Percentiles rank a stretch among this genome's conserved stretches.
phyloP scores from a whole-genome alignment of 1,140 invertebrate species.

The Lordiphosa collinella region DNA sequence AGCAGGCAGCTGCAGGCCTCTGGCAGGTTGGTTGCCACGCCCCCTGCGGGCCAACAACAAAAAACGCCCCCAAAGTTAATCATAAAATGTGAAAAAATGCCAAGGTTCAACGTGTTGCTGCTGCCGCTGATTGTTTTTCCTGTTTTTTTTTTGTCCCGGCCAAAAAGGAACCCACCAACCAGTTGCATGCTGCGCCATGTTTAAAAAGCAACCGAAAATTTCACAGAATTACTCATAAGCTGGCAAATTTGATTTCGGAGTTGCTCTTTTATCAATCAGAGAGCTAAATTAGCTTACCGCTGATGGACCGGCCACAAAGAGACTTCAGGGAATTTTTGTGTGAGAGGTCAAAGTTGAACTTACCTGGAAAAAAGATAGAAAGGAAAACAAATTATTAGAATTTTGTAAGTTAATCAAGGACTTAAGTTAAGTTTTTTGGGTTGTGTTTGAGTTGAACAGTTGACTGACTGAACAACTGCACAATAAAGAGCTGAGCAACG shows the following conservation, averaged over 20 bases:
- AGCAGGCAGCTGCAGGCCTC: constrained; percentile 2
- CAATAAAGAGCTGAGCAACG: no score
- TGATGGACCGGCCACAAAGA: neutral
- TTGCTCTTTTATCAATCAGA: neutral
- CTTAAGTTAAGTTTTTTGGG: no score
- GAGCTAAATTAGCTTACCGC: constrained; percentile 18
- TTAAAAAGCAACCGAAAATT: neutral
- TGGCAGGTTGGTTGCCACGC: neutral
- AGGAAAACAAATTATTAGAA: constrained; percentile 5
- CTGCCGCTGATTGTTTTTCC: constrained; percentile 48
- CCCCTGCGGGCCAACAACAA: neutral
- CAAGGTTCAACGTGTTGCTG: constrained; percentile 62
- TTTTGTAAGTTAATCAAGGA: neutral
- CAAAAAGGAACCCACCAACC: constrained; percentile 17
- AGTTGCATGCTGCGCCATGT: constrained; percentile 41
- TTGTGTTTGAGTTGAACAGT: no score
- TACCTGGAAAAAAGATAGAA: constrained; percentile 42
- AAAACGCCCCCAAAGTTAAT: constrained; percentile 47
- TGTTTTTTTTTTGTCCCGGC: neutral
- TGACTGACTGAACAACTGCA: no score
- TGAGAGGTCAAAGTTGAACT: constrained; percentile 20
- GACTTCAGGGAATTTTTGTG: neutral
- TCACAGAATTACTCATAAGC: neutral
- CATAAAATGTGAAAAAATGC: constrained; percentile 49
- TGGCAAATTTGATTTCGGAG: neutral